Conservation (phyloP, 1,140 invertebrate genomes). For the Homarus americanus region DNA sequence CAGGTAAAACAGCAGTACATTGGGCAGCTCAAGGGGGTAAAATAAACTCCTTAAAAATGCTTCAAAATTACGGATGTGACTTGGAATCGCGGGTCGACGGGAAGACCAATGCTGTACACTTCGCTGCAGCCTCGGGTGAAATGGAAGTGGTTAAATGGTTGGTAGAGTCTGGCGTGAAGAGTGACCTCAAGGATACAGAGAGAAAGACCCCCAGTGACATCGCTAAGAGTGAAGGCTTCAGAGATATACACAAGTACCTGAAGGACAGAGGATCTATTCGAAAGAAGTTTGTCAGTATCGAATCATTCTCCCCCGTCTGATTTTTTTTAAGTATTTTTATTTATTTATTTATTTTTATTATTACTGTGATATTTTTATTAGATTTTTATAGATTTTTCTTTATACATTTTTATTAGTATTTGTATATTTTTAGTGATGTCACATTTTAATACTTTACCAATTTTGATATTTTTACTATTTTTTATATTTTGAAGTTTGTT, state of each 20-base stretch:
- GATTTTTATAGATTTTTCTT: too few relatives aligned
- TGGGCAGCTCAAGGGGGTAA: conserved; percentile 1
- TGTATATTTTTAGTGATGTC: too few relatives aligned
- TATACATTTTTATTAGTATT: too few relatives aligned
- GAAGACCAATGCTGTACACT: not conserved
- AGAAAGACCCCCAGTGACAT: not conserved
- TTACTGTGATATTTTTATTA: too few relatives aligned
- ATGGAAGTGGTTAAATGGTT: conserved; percentile 29
- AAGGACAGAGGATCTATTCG: not conserved
- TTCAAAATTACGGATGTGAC: not conserved
- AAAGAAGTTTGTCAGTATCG: not conserved
- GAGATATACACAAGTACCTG: not conserved
- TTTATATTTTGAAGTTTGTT: too few relatives aligned
- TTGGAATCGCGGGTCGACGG: not conserved
- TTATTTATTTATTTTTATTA: too few relatives aligned
- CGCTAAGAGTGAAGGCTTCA: not conserved
- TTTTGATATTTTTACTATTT: too few relatives aligned
- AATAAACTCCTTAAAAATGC: not conserved
- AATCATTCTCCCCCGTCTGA: too few relatives aligned
- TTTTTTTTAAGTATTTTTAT: too few relatives aligned
- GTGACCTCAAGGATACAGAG: not conserved
- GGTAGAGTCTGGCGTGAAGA: conserved; percentile 11
- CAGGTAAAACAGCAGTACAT: conserved; percentile 17
- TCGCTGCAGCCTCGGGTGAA: not conserved
- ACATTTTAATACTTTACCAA: too few relatives aligned